These are phyloP conservation scores for Caenorhabditis sp. DNA, from an alignment of 2,888 invertebrate genomes.

Conservation along the genomic window DNA sequence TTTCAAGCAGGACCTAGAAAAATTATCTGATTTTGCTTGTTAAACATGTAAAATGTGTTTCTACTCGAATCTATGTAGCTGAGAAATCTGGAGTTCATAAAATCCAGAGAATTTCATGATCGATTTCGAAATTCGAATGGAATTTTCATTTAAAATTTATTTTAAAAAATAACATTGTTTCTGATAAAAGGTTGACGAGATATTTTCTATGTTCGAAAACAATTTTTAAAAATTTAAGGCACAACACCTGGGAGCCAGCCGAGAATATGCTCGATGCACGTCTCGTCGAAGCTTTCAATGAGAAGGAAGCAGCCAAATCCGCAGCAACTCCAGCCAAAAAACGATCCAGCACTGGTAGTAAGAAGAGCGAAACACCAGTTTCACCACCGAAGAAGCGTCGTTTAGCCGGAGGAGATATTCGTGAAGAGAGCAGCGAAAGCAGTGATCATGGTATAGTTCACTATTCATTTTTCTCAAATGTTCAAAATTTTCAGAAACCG, in stretches of 20 bases:
- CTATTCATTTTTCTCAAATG: not conserved
- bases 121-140: too few species aligned
- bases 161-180: too few species aligned
- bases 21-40: too few species aligned
- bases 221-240: too few species aligned
- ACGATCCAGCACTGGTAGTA: not conserved
- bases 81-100: too few species aligned
- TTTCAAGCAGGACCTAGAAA: too few species aligned
- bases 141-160: too few species aligned
- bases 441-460: constrained; percentile 25
- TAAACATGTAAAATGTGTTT: too few species aligned
- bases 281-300: constrained; percentile 8
- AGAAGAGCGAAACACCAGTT: not conserved
- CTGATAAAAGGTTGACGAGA: too few species aligned
- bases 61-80: too few species aligned
- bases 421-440: constrained; percentile 35
- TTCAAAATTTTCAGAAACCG: constrained; percentile 10
- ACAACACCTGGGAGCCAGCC: constrained; percentile 38
- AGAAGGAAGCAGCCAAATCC: constrained; percentile 2
- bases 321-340: constrained; percentile 7
- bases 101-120: too few species aligned
- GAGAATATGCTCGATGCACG: constrained; percentile 19
- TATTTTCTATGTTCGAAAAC: too few species aligned
- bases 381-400: constrained; percentile 19
- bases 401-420: constrained; percentile 43